Evolutionary conservation across 2,888 invertebrate species (phyloP), one percentile per base, ranked within the genome.

Genomic region (Erpobdella octoculata): DNA sequence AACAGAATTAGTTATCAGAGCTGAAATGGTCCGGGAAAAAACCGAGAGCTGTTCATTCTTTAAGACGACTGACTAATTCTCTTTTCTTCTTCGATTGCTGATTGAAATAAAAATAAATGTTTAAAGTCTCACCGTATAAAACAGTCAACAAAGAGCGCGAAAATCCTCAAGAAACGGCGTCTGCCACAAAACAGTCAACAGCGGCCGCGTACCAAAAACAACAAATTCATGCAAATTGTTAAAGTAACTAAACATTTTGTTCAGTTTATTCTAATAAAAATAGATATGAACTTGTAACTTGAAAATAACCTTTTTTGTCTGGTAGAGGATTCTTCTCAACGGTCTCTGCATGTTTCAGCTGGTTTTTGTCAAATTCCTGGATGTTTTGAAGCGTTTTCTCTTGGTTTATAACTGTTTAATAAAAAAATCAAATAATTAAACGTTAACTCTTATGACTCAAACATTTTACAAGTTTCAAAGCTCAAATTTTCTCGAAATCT

Each of bases 281-380:
- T 53, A 25, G 8, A 12, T 53, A 25, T 53, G 5, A 28, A 6
- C 48, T 48, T 9, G 12, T 21, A 48, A 48, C 25, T 6, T 21
- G 18, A 6, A 5, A 48, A 48, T 21, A 6, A 72, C 72, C 35
- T 53, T 72, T 53, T 72, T 58, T 68, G 31, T 31, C 31, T 8
- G 72, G 72, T 36, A 72, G 59, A 2, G 72, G 72, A 38, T 72
- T 72, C 41, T 72, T 72, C 41, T 72, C 72, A 12, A n/a, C 28
- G 12, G 67, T 72, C 36, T 72, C 72, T n/a, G 67, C 68, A 37
- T 72, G 72, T 48, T 68, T 67, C 68, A 72, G 35, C 8, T 33
- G 21, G 8, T 35, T n/a, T 41, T 48, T 38, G 35, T 72, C 48
- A 41, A 72, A 72, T 28, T 67, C 72, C 33, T 67, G 48, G 41